These are phyloP conservation scores for Tetragnatha montana DNA, from an alignment of 2,888 invertebrate genomes.

Conservation along the genomic window DNA sequence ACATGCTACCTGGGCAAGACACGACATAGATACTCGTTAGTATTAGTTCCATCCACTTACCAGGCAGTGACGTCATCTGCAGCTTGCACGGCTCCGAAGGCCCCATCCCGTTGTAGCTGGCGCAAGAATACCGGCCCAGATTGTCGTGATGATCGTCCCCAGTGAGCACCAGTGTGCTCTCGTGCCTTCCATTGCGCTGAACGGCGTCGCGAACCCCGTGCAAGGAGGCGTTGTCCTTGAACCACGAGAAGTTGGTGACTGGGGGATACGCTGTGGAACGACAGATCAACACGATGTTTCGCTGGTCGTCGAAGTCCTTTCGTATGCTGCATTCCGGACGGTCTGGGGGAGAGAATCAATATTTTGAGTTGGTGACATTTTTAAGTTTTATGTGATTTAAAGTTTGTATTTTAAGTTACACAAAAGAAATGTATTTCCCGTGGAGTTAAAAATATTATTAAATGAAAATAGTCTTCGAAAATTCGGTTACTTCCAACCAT, in stretches of 20 bases:
- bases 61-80: constrained; percentile 62
- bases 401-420: background rate
- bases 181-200: constrained; percentile 79
- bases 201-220: constrained; percentile 70
- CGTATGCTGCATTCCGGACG: constrained; percentile 89
- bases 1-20: no score
- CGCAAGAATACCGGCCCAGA: constrained; percentile 87
- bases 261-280: constrained; percentile 88
- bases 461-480: no score
- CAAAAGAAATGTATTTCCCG: background rate
- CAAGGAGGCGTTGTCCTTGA: constrained; percentile 83
- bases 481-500: no score
- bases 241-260: constrained; percentile 87
- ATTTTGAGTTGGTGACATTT: background rate
- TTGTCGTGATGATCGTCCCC: constrained; percentile 78
- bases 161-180: constrained; percentile 76
- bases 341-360: constrained; percentile 79
- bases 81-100: constrained; percentile 78
- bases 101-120: constrained; percentile 90
- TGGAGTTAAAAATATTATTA: background rate
- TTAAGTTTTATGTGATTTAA: background rate
- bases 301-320: constrained; percentile 82
- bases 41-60: constrained; percentile 30
- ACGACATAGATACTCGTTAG: no score
- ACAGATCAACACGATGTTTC: constrained; percentile 86